These are phyloP conservation scores for Drosophila asahinai DNA, from an alignment of 1,140 invertebrate species.

Conservation along the genomic window DNA sequence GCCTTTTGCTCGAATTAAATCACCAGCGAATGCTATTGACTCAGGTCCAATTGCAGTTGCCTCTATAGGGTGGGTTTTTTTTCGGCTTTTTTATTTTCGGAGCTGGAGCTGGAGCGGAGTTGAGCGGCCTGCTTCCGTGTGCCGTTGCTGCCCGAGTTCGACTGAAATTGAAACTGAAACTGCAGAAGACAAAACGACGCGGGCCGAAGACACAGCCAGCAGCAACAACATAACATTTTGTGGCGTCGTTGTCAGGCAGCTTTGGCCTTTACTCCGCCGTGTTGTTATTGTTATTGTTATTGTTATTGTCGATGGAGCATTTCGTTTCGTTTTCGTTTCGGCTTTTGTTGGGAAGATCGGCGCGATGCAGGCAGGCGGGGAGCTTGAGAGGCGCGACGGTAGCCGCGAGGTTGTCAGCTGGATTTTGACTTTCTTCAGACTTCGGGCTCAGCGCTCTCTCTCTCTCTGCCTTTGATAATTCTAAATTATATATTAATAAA, in stretches of 20 bases:
- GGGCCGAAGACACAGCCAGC: conserved; percentile 44
- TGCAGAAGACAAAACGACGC: conserved; percentile 71
- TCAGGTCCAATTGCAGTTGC: conserved; percentile 24
- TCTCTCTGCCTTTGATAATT: background rate
- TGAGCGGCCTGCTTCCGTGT: conserved; percentile 73
- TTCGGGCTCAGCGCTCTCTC: conserved; percentile 5
- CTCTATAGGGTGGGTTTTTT: conserved; percentile 17
- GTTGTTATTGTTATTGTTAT: conserved; percentile 20
- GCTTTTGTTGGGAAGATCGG: conserved; percentile 39
- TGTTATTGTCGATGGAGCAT: conserved; percentile 43
- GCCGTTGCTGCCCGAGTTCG: conserved; percentile 79
- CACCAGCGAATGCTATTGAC: conserved; percentile 21
- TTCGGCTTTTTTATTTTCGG: conserved; percentile 24
- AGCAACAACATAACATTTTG: conserved; percentile 48
- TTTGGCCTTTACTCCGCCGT: conserved; percentile 49
- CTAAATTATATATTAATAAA: background rate
- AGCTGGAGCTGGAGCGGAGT: conserved; percentile 20
- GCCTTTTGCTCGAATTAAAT: conserved; percentile 28
- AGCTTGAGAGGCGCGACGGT: conserved; percentile 59
- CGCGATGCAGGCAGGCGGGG: conserved; percentile 8
- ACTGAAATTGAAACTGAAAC: conserved; percentile 81
- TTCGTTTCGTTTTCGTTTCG: conserved; percentile 69
- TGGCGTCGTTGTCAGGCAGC: conserved; percentile 58
- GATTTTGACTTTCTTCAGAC: conserved; percentile 76
- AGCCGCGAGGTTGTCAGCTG: conserved; percentile 50